Conservation (phyloP, 2,797 vertebrate genomes). For the Smutsia gigantea region DNA sequence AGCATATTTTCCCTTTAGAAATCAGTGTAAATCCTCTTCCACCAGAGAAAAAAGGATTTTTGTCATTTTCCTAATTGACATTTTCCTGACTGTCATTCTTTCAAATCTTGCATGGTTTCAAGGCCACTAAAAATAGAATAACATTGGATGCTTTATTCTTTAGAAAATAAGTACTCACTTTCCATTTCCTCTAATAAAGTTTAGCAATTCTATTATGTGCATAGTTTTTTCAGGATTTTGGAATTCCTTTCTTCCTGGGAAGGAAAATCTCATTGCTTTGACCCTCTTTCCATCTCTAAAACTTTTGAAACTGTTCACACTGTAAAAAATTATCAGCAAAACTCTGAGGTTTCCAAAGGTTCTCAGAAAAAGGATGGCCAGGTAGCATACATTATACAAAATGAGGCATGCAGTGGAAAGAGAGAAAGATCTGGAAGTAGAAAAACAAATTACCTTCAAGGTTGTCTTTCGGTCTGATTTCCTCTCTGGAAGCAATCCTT, state of each 20-base stretch:
- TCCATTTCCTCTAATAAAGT: background rate
- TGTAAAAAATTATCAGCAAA: conserved; percentile 30
- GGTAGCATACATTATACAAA: background rate
- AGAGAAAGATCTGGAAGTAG: background rate
- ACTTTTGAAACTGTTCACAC: background rate
- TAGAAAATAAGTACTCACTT: conserved; percentile 18
- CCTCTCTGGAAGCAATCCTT: background rate
- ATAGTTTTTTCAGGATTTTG: background rate
- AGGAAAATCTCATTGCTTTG: conserved; percentile 31
- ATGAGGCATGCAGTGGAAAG: background rate
- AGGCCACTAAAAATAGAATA: background rate
- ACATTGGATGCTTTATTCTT: background rate
- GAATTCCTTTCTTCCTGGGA: background rate
- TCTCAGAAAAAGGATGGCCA: background rate
- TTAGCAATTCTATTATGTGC: background rate
- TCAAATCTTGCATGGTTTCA: conserved; percentile 6
- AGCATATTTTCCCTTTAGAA: background rate
- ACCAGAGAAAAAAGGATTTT: background rate
- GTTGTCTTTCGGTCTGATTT: background rate
- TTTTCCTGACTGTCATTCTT: background rate
- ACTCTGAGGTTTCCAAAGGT: background rate
- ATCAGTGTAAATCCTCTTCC: background rate
- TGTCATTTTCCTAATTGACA: background rate
- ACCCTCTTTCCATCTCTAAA: background rate
- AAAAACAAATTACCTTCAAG: background rate